phyloP scores from a whole-genome alignment of 2,797 vertebrate genomes.

The Poeciliopsis turneri region DNA sequence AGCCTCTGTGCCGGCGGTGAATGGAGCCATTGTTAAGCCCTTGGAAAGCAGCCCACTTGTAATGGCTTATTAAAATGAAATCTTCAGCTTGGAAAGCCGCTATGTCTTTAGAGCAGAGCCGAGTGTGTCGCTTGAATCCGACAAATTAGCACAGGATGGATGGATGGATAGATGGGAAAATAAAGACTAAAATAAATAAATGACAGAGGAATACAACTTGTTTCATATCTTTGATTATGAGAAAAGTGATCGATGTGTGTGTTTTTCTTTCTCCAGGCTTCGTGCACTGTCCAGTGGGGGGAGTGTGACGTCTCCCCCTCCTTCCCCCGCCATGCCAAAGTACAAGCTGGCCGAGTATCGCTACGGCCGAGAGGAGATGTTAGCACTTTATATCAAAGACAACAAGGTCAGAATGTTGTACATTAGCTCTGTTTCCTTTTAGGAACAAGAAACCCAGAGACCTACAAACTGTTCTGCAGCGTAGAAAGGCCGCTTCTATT shows the following conservation, averaged over 20 bases:
- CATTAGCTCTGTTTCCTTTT: not conserved
- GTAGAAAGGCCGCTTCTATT: too few species aligned
- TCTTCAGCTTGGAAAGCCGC: slow-evolving; percentile 65
- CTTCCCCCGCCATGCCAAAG: slow-evolving; percentile 96
- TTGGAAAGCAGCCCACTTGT: slow-evolving; percentile 56
- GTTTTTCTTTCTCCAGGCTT: slow-evolving; percentile 79
- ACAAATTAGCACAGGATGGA: slow-evolving; percentile 42
- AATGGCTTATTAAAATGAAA: slow-evolving; percentile 69
- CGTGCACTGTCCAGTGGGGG: slow-evolving; percentile 94
- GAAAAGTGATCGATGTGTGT: not conserved
- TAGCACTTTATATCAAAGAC: slow-evolving; percentile 96
- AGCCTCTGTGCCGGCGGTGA: slow-evolving; percentile 64
- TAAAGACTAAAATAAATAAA: slow-evolving; percentile 30
- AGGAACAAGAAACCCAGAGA: too few species aligned
- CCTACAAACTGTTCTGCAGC: too few species aligned
- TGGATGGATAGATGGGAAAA: slow-evolving; percentile 13
- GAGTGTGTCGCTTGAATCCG: slow-evolving; percentile 40
- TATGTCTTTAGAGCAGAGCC: slow-evolving; percentile 46
- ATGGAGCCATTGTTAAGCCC: slow-evolving; percentile 72
- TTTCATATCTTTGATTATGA: not conserved
- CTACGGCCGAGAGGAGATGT: slow-evolving; percentile 95
- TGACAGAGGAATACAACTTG: not conserved
- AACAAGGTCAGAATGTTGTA: slow-evolving; percentile 84
- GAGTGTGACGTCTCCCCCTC: slow-evolving; percentile 91
- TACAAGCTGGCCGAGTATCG: slow-evolving; percentile 96